Evolutionary conservation across 2,888 invertebrate species (phyloP), one percentile per base, ranked within the genome.

Genomic region (Therioaphis trifolii): DNA sequence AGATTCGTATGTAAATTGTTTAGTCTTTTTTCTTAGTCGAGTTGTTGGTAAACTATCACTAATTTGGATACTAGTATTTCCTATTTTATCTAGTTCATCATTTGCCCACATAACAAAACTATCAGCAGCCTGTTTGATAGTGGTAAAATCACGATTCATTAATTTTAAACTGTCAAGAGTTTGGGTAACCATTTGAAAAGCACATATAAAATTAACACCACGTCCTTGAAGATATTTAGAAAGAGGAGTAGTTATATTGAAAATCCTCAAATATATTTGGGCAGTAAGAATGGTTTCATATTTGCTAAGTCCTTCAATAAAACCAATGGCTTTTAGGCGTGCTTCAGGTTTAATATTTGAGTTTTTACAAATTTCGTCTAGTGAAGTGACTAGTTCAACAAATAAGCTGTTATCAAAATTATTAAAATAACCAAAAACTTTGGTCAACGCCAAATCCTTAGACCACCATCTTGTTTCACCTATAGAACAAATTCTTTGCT

Each of bases 251-350:
- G 77, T 61, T 46, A 49, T 77, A 21, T 61, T 63, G 24, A 77
- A 63, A 43, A 77, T 76, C 27, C 58, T 49, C 43, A 63, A 49
- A 61, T 77, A 77, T 46, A 77, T 77, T 27, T 58, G 55, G 7
- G 77, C 43, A 9, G 66, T 77, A 18, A 63, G 24, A 43, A 77
- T 49, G 21, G 77, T 77, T 77, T 77, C 63, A 35, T 63, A 77
- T 40, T 40, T 58, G 18, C 61, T 43, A 0, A 61, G 63, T 40
- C 61, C 43, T 58, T 63, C 43, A 5, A 77, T 43, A 46, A 61
- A 77, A 61, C 63, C 43, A 40, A 1, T 61, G n/a, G 77, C 77
- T 46, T 77, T 58, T 24, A 63, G 40, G 2, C 77, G 55, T 40
- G 24, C 61, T 61, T 58, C 21, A 27, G 68, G 40, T 14, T 68